phyloP scores from a whole-genome alignment of 2,797 vertebrate species.

The Pseudochromis fuscus region DNA sequence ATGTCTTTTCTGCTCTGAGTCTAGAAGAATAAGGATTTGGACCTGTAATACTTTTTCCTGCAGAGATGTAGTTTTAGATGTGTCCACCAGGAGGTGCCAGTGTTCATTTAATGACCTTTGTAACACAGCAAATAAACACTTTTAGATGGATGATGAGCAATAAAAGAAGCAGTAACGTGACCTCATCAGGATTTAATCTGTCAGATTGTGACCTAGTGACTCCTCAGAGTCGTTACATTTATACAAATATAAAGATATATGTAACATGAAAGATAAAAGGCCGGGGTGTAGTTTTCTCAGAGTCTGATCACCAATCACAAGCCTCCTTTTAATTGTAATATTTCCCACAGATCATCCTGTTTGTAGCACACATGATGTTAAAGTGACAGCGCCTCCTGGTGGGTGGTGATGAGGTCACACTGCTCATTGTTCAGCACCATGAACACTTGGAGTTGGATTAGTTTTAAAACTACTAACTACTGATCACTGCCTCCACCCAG shows the following conservation, averaged over 20 bases:
- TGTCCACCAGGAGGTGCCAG: constrained; percentile 73
- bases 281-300: constrained; percentile 4
- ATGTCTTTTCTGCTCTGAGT: no score
- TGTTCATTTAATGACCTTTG: constrained; percentile 43
- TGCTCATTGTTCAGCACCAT: constrained; percentile 18
- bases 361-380: background rate
- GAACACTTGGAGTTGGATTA: background rate
- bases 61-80: background rate
- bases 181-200: background rate
- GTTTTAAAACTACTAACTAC: constrained; percentile 5
- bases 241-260: background rate
- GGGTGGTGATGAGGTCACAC: constrained; percentile 8
- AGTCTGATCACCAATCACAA: background rate
- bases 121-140: background rate
- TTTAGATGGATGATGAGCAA: background rate
- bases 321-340: background rate
- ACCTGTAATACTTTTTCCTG: background rate
- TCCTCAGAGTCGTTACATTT: no score
- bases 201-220: background rate
- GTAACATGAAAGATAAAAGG: background rate
- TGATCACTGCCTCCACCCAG: constrained; percentile 1
- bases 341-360: background rate
- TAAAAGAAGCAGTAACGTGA: background rate
- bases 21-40: no score
- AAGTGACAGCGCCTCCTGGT: background rate